Base-by-base conservation (phyloP, 2,113 vertebrate genomes). In the Cynocephalus volans region DNA sequence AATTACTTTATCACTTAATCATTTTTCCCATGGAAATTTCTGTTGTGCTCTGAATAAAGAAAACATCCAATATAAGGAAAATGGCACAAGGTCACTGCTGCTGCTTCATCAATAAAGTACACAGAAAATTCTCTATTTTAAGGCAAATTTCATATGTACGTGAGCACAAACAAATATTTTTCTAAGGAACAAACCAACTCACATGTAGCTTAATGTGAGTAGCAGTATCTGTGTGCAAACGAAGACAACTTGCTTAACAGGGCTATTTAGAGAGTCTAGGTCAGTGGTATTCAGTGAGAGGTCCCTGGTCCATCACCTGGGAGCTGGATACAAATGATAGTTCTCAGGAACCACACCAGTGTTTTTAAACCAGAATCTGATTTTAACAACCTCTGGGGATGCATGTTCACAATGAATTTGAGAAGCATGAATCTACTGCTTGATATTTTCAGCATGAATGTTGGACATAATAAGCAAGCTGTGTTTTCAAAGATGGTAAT, bases 21-120 rank as follows among this genome's bases (percentile, higher is more conserved):
- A 41, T 81, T 97, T 92, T 89, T 92, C n/a, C 77, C 52, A 81
- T 23, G 93, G 82, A 54, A 88, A 86, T 90, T 56, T 62, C 67
- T 60, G 14, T 89, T 90, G 60, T 21, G 0, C 73, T 79, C 45
- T 85, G 58, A 82, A 81, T 72, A 76, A 93, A 92, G 64, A 70
- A 88, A 80, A 72, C 14, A 90, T 79, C 48, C 48, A 50, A 3
- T 81, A 21, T 79, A 76, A 89, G 23, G 52, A 93, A 90, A 90
- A 90, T 77, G 48, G 10, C n/a, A 56, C 6, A 62, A 14, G 31
- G 65, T 60, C 24, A 77, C 64, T 80, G 8, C 23, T 62, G 14
- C 19, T 86, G 36, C 52, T 92, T 90, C 33, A 84, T 0, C 60
- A 24, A 62, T 45, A 79, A 90, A 58, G 31, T 18, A 12, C 62